Percentiles rank a stretch among this genome's conserved stretches.
Conservation (phyloP, 2,113 vertebrate genomes). For the Hipposideros armiger region DNA sequence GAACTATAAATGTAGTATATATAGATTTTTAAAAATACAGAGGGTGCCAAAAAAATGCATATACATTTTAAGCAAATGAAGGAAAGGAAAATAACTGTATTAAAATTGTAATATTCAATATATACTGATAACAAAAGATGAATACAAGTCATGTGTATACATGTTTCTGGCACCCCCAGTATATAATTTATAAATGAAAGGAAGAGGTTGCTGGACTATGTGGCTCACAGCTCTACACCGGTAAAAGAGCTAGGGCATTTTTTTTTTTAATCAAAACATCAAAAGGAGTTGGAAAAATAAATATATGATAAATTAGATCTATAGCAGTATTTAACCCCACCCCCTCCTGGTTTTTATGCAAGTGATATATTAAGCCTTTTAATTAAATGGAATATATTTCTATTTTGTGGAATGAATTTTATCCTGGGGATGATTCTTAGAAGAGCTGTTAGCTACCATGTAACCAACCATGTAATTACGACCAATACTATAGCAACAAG, state of each 20-base stretch:
- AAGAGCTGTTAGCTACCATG: background rate
- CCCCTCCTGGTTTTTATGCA: background rate
- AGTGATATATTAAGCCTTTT: background rate
- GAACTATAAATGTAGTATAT: background rate
- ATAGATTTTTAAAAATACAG: background rate
- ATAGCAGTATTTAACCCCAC: background rate
- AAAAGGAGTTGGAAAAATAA: constrained; percentile 30
- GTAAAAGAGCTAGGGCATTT: background rate
- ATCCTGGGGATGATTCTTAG: constrained; percentile 26
- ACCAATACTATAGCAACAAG: constrained; percentile 27
- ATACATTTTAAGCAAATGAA: too few relatives aligned
- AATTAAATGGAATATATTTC: constrained; percentile 30
- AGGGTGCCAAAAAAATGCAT: too few relatives aligned
- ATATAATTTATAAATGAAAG: constrained; percentile 32
- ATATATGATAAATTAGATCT: constrained; percentile 6
- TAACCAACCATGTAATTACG: constrained; percentile 1
- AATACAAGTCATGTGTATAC: too few relatives aligned
- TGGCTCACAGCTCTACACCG: background rate
- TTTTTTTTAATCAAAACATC: background rate
- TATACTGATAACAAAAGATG: too few relatives aligned
- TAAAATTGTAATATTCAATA: too few relatives aligned
- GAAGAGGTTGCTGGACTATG: background rate
- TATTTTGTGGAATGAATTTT: constrained; percentile 51
- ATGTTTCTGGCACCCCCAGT: too few relatives aligned
- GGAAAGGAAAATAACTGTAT: too few relatives aligned